Evolutionary conservation across 2,113 vertebrate species (phyloP).

Genomic region (Opisthocomus hoazin): DNA sequence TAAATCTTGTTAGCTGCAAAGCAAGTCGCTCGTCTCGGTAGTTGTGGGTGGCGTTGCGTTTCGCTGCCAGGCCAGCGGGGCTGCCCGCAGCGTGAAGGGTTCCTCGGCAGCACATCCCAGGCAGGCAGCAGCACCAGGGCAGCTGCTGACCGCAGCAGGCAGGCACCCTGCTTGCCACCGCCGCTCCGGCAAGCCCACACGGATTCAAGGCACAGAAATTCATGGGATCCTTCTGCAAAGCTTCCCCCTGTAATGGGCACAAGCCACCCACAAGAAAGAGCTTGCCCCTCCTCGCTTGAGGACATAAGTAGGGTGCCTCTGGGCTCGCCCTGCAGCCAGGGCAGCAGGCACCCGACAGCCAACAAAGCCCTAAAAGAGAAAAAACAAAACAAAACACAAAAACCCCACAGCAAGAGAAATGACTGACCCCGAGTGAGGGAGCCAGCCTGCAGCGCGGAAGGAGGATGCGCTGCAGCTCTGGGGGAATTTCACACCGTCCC

Average conservation of each 20-base stretch:
- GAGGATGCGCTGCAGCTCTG: background rate
- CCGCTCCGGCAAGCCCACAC: background rate
- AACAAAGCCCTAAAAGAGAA: background rate
- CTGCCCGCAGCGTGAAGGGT: background rate
- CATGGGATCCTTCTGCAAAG: background rate
- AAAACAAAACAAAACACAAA: too few relatives aligned
- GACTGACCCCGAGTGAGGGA: background rate
- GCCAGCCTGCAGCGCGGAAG: background rate
- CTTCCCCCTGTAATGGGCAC: background rate
- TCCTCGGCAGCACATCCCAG: rapidly evolving
- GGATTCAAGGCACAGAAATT: background rate
- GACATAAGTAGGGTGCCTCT: background rate
- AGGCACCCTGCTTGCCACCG: rapidly evolving
- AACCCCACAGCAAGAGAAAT: background rate
- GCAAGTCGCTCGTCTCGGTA: background rate
- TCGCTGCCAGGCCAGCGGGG: background rate
- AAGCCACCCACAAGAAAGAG: rapidly evolving
- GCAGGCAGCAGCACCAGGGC: background rate
- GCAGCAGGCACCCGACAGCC: background rate
- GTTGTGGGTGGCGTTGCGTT: background rate
- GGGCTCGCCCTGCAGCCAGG: rapidly evolving
- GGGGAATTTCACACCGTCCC: background rate
- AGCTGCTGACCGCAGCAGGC: background rate
- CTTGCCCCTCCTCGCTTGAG: background rate
- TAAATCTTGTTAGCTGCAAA: slow-evolving; percentile 43